phyloP scores from a whole-genome alignment of 2,113 vertebrate species.

The Oncorhynchus masou region DNA sequence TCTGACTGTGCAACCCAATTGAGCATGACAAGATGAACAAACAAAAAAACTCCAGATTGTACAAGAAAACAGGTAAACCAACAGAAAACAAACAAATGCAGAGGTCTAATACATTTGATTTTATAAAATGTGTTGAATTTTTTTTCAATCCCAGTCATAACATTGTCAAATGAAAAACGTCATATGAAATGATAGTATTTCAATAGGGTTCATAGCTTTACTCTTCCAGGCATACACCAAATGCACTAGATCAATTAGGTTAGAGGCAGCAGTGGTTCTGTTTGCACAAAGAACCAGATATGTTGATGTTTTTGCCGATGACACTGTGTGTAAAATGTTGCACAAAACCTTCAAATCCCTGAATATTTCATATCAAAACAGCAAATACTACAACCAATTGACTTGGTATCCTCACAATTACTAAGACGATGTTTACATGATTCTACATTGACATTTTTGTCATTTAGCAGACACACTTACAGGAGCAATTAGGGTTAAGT shows the following conservation, averaged over 20 bases:
- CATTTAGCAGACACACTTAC: no score
- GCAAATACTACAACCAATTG: slow-evolving; percentile 8
- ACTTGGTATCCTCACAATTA: background rate
- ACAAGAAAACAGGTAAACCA: slow-evolving; percentile 59
- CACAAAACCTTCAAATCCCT: slow-evolving; percentile 55
- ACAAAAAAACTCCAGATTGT: slow-evolving; percentile 69
- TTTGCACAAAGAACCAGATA: slow-evolving; percentile 71
- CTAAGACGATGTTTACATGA: background rate
- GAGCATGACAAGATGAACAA: slow-evolving; percentile 63
- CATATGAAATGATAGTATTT: slow-evolving; percentile 66
- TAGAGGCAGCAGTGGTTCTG: slow-evolving; percentile 45
- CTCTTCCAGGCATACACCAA: slow-evolving; percentile 35
- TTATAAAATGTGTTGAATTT: slow-evolving; percentile 45
- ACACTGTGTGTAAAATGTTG: slow-evolving; percentile 54
- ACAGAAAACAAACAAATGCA: slow-evolving; percentile 58
- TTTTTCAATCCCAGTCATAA: slow-evolving; percentile 51
- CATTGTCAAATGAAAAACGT: slow-evolving; percentile 47
- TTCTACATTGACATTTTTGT: no score
- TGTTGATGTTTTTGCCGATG: slow-evolving; percentile 15
- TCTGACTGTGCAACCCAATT: slow-evolving; percentile 56
- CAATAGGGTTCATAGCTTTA: slow-evolving; percentile 88
- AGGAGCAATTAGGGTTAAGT: no score
- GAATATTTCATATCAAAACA: background rate
- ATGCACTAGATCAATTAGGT: background rate
- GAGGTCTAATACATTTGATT: slow-evolving; percentile 59